Conservation (phyloP, 2,113 vertebrate genomes). For the Pterophyllum scalare region DNA sequence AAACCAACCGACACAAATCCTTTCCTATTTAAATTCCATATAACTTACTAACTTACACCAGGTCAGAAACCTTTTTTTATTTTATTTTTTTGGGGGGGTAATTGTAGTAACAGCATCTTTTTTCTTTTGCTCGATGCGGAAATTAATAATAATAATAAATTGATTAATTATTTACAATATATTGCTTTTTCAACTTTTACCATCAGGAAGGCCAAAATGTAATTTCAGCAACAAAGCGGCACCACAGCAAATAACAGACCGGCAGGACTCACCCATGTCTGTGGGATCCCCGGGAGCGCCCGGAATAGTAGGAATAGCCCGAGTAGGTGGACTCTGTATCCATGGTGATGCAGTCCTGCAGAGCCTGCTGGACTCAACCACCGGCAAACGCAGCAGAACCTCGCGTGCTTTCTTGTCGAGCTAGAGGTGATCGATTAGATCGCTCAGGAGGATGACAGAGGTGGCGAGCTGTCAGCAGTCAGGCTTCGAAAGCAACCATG, state of each 20-base stretch:
- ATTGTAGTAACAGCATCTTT: background rate
- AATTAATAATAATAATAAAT: too few relatives aligned
- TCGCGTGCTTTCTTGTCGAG: slow-evolving; percentile 49
- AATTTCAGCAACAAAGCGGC: too few relatives aligned
- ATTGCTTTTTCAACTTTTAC: too few relatives aligned
- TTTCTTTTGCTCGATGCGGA: too few relatives aligned
- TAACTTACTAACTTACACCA: background rate
- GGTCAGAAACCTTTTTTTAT: background rate
- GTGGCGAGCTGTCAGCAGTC: slow-evolving; percentile 55
- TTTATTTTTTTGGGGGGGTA: too few relatives aligned
- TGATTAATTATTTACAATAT: too few relatives aligned
- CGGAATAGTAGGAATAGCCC: slow-evolving; percentile 95
- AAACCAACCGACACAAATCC: too few relatives aligned
- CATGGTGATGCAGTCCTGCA: slow-evolving; percentile 81
- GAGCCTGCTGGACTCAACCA: slow-evolving; percentile 48
- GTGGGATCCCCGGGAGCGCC: slow-evolving; percentile 93
- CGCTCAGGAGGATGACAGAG: slow-evolving; percentile 64
- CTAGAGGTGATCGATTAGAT: slow-evolving; percentile 41
- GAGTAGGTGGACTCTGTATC: slow-evolving; percentile 98
- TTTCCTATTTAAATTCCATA: background rate
- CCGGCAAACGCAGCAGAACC: slow-evolving; percentile 49
- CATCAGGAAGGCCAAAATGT: too few relatives aligned
- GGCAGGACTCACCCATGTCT: slow-evolving; percentile 87
- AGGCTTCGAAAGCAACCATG: slow-evolving; percentile 68
- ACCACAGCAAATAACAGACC: background rate